These are phyloP conservation scores for Uloborus plumipes DNA, from an alignment of 2,888 invertebrate species.

Conservation along the genomic window DNA sequence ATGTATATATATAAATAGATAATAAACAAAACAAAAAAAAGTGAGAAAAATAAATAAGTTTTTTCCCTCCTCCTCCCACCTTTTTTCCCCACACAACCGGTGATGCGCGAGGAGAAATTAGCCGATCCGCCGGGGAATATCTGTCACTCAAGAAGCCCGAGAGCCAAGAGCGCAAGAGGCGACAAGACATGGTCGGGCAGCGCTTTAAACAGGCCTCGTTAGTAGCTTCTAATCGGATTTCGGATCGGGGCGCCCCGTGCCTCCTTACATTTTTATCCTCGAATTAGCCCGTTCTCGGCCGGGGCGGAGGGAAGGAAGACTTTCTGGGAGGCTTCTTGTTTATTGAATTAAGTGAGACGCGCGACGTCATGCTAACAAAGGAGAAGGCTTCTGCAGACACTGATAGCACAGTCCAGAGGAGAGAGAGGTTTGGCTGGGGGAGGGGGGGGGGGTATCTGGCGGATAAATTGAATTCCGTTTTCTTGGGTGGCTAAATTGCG, in stretches of 20 bases:
- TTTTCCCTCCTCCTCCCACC: background rate
- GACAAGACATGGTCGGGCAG: constrained; percentile 39
- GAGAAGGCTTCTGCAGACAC: constrained; percentile 43
- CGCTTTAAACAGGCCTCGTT: constrained; percentile 62
- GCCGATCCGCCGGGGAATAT: constrained; percentile 44
- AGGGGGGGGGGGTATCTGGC: constrained; percentile 18
- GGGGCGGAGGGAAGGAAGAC: constrained; percentile 3
- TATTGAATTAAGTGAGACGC: constrained; percentile 54
- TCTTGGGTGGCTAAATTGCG: constrained; percentile 40
- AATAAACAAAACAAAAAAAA: no score
- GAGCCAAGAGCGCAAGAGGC: constrained; percentile 11
- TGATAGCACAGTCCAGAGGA: constrained; percentile 22
- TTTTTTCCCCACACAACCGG: no score
- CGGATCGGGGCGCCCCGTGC: constrained; percentile 10
- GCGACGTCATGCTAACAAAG: constrained; percentile 56
- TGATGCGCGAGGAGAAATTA: constrained; percentile 35
- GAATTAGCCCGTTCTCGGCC: constrained; percentile 41
- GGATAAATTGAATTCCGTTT: constrained; percentile 56
- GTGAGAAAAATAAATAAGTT: background rate
- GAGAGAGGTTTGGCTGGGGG: constrained; percentile 5
- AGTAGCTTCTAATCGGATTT: constrained; percentile 59
- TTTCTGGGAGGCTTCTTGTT: constrained; percentile 28
- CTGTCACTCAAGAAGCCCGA: constrained; percentile 39
- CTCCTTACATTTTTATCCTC: constrained; percentile 49
- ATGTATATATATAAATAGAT: no score